Evolutionary conservation across 2,888 invertebrate species (phyloP).

Genomic region (Coenonympha glycerion): DNA sequence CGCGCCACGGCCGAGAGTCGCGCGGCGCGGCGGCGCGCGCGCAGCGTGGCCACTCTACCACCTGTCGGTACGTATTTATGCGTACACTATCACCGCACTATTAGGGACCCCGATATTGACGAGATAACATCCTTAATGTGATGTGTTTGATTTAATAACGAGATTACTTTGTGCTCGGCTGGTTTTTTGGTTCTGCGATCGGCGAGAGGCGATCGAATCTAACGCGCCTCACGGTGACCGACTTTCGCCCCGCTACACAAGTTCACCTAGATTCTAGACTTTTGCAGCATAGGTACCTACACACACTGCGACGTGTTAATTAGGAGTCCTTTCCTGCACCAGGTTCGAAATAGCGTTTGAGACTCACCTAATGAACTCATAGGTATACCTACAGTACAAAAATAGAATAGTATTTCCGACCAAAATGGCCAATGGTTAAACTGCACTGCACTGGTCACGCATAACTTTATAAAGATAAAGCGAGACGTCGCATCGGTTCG

Average conservation of each 20-base stretch:
- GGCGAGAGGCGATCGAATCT: conserved; percentile 54
- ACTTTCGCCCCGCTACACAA: conserved; percentile 7
- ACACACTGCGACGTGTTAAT: background rate
- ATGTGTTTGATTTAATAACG: conserved; percentile 78
- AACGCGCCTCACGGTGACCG: no score
- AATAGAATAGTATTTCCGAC: no score
- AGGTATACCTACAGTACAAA: no score
- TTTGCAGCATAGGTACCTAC: background rate
- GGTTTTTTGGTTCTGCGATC: conserved; percentile 50
- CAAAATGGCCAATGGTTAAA: no score
- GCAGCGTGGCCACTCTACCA: conserved; percentile 75
- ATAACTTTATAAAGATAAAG: background rate
- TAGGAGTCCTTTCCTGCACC: no score
- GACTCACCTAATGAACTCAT: no score
- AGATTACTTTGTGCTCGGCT: conserved; percentile 67
- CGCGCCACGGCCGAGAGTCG: no score
- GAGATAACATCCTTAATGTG: conserved; percentile 78
- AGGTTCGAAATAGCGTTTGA: no score
- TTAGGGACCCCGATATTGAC: conserved; percentile 76
- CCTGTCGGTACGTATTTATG: conserved; percentile 77
- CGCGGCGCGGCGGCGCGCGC: conserved; percentile 70
- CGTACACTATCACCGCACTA: conserved; percentile 76
- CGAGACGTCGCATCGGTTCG: background rate
- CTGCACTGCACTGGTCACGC: no score
- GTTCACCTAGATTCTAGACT: conserved; percentile 4